These are phyloP conservation scores for Coreoperca whiteheadi DNA, from an alignment of 2,113 vertebrate genomes.

Conservation along the genomic window DNA sequence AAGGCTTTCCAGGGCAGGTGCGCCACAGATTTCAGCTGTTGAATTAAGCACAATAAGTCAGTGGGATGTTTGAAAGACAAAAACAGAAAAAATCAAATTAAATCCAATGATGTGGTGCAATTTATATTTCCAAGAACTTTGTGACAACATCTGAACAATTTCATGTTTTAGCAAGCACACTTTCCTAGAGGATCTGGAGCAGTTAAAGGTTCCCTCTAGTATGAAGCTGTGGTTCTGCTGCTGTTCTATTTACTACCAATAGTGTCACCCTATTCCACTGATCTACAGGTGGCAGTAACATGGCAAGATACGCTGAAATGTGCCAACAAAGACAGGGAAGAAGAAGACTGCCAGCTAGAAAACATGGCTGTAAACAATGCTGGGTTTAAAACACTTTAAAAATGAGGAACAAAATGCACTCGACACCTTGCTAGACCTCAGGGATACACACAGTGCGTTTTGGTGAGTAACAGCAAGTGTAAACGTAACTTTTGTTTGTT, in stretches of 20 bases:
- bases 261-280: too few relatives aligned
- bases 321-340: too few relatives aligned
- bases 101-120: not conserved
- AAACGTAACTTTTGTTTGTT: too few relatives aligned
- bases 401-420: too few relatives aligned
- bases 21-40: slow-evolving; percentile 97
- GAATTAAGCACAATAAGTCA: slow-evolving; percentile 46
- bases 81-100: not conserved
- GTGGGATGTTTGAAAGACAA: not conserved
- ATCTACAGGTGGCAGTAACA: too few relatives aligned
- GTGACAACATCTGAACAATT: not conserved
- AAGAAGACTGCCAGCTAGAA: too few relatives aligned
- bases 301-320: too few relatives aligned
- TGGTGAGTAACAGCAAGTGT: too few relatives aligned
- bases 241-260: too few relatives aligned
- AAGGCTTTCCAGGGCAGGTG: slow-evolving; percentile 99
- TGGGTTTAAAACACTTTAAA: not conserved
- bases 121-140: not conserved
- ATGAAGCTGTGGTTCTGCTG: not conserved
- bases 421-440: too few relatives aligned
- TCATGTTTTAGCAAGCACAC: not conserved
- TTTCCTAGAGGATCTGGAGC: not conserved
- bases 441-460: too few relatives aligned
- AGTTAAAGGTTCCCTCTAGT: not conserved
- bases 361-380: too few relatives aligned